phyloP scores from a whole-genome alignment of 2,888 invertebrate species.

The Drosophila maculinotata region DNA sequence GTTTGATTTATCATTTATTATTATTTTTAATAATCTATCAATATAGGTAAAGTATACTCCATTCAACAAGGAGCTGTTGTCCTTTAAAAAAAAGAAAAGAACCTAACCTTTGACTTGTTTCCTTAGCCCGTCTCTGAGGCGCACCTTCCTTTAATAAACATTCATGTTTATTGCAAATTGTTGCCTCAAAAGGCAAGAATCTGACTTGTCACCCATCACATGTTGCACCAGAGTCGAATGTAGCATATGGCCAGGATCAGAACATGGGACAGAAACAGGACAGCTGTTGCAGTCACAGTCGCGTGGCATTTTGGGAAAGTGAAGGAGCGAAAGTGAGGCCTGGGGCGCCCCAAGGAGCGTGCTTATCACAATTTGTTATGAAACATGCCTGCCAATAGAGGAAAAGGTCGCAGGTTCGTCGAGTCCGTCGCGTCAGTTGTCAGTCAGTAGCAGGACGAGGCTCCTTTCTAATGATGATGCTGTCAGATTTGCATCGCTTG shows the following conservation, averaged over 20 bases:
- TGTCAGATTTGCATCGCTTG: conserved; percentile 73
- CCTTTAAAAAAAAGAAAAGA: background rate
- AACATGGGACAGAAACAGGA: conserved; percentile 15
- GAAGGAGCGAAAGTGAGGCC: conserved; percentile 59
- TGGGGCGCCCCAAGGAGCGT: conserved; percentile 73
- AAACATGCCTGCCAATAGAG: conserved; percentile 33
- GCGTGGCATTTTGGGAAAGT: conserved; percentile 48
- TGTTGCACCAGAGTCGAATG: conserved; percentile 38
- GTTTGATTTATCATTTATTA: too few species aligned
- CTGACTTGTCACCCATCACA: conserved; percentile 67
- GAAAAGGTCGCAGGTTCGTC: background rate
- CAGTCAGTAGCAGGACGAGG: conserved; percentile 62
- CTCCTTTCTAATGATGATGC: conserved; percentile 68
- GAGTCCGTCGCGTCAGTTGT: conserved; percentile 69
- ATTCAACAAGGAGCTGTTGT: too few species aligned
- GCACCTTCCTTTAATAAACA: conserved; percentile 61
- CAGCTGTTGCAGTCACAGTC: conserved; percentile 59
- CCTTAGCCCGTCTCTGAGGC: conserved; percentile 5
- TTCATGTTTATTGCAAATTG: conserved; percentile 71
- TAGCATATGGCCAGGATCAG: conserved; percentile 49
- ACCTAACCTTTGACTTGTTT: conserved; percentile 7
- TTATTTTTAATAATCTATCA: too few species aligned
- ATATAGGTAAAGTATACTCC: too few species aligned
- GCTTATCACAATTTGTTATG: conserved; percentile 70
- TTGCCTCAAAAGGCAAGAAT: conserved; percentile 45